Evolutionary conservation across 2,113 vertebrate genomes (phyloP).

Genomic region (Aythya baeri): DNA sequence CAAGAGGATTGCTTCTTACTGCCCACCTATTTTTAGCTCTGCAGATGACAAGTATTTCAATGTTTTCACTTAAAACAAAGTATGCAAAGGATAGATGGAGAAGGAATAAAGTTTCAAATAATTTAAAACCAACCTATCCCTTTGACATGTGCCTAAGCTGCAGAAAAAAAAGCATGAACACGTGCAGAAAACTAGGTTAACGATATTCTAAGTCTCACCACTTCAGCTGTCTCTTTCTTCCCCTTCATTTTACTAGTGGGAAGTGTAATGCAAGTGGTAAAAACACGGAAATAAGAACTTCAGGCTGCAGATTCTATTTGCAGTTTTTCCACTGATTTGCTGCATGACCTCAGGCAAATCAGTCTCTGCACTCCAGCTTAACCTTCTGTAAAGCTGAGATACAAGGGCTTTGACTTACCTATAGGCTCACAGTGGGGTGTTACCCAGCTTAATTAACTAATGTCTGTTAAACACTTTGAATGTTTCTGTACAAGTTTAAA

Average conservation of each 20-base stretch:
- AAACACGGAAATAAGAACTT: slow-evolving; percentile 49
- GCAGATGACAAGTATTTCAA: not conserved
- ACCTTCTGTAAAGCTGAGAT: slow-evolving; percentile 57
- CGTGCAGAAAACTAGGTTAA: slow-evolving; percentile 9
- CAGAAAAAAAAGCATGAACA: not conserved
- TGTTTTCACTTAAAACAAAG: not conserved
- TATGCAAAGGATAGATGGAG: not conserved
- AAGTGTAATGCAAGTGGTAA: slow-evolving; percentile 47
- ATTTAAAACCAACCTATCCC: not conserved
- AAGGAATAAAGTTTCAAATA: not conserved
- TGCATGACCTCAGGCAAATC: slow-evolving; percentile 59
- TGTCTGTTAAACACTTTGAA: slow-evolving; percentile 40
- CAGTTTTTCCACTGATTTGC: slow-evolving; percentile 49
- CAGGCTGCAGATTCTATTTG: slow-evolving; percentile 36
- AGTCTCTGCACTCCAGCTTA: slow-evolving; percentile 45
- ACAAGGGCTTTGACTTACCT: slow-evolving; percentile 46
- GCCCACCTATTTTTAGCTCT: not conserved
- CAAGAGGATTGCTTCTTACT: not conserved
- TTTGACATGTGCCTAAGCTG: not conserved
- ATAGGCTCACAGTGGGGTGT: not conserved
- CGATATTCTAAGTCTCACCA: slow-evolving; percentile 19
- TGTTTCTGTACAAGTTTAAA: not conserved
- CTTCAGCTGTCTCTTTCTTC: not conserved
- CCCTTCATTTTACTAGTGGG: slow-evolving; percentile 31
- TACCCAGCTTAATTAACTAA: slow-evolving; percentile 56